These are phyloP conservation scores for Lepidothrix coronata DNA, from an alignment of 2,113 vertebrate species.

Conservation along the genomic window DNA sequence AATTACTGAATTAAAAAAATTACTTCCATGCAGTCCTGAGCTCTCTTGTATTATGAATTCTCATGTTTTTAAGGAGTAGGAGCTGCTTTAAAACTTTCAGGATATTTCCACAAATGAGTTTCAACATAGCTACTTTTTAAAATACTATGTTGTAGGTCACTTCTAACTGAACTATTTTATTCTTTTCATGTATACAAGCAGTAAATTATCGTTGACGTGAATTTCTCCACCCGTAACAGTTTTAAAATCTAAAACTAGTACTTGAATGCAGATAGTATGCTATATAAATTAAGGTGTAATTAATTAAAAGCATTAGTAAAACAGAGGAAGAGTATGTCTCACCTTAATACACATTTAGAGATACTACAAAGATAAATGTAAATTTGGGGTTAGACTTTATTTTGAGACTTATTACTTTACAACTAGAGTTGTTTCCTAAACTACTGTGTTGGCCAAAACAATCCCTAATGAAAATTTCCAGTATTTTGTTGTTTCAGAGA, in stretches of 20 bases:
- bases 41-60: accelerated
- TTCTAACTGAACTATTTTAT: not conserved
- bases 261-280: accelerated
- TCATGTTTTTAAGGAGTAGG: not conserved
- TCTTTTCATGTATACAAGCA: not conserved
- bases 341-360: not conserved
- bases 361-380: accelerated
- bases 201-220: accelerated
- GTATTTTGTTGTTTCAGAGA: not conserved
- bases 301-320: not conserved
- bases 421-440: accelerated
- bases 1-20: not conserved
- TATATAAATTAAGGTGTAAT: accelerated
- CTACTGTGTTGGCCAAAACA: accelerated
- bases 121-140: accelerated
- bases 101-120: not conserved
- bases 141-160: accelerated
- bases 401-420: not conserved
- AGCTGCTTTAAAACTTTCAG: accelerated
- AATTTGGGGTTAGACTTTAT: accelerated
- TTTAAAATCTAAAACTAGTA: not conserved
- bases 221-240: not conserved
- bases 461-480: accelerated
- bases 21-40: accelerated
- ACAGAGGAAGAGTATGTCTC: accelerated